Evolutionary conservation across 35 echinoderm and acorn worm species (phyloP).

Genomic region (Patiria miniata): DNA sequence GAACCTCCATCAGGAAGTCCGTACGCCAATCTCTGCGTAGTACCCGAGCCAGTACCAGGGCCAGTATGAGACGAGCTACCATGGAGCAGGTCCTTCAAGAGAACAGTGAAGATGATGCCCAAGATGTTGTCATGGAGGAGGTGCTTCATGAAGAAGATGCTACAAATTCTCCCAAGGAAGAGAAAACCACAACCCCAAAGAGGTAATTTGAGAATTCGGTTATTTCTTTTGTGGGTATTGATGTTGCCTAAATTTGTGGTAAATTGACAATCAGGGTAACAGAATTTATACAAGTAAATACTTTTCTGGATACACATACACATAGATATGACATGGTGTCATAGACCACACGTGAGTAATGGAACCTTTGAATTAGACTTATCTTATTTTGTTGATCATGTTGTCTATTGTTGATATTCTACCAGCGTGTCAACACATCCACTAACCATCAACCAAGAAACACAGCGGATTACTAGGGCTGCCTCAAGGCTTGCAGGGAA

Average conservation of each 20-base stretch:
- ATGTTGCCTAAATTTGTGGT: too few species aligned
- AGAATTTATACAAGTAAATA: too few species aligned
- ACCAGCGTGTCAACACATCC: background rate
- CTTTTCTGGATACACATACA: too few species aligned
- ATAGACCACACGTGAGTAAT: too few species aligned
- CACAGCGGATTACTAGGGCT: background rate
- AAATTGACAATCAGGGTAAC: too few species aligned
- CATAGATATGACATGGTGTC: too few species aligned
- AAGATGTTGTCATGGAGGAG: background rate
- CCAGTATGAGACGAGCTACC: background rate
- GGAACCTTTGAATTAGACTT: too few species aligned
- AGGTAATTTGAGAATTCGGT: too few species aligned
- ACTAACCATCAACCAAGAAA: background rate
- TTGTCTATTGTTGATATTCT: background rate
- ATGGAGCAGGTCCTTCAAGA: background rate
- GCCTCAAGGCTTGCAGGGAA: constrained; percentile 4
- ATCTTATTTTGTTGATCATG: too few species aligned
- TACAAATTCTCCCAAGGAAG: too few species aligned
- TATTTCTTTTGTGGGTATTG: too few species aligned
- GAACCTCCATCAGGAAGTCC: constrained; percentile 11
- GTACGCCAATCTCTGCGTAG: background rate
- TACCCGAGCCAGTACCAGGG: constrained; percentile 9
- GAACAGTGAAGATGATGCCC: background rate
- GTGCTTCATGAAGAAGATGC: background rate
- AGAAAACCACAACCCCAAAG: too few species aligned